phyloP scores from a whole-genome alignment of 2,888 invertebrate genomes.

The Brenthis ino region DNA sequence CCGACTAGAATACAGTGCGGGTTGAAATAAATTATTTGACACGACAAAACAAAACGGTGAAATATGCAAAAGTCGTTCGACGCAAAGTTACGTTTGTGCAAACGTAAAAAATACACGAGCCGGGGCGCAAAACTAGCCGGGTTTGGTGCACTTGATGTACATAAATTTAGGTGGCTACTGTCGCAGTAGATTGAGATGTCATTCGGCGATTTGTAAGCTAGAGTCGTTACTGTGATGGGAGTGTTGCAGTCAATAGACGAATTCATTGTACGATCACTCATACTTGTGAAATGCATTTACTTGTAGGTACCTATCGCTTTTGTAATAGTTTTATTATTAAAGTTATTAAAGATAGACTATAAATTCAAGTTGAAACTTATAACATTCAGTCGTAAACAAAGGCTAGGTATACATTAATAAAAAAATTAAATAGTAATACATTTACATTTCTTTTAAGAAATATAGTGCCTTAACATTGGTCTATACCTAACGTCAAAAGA shows the following conservation, averaged over 20 bases:
- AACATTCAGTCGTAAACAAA: no score
- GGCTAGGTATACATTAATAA: no score
- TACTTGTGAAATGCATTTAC: not conserved
- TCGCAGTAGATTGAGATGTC: conserved; percentile 58
- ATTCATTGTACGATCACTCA: not conserved
- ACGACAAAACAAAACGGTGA: conserved; percentile 44
- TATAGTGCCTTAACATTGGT: not conserved
- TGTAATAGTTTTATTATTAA: not conserved
- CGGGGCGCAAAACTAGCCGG: conserved; percentile 42
- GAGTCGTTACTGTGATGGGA: conserved; percentile 26
- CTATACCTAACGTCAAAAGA: conserved; percentile 12
- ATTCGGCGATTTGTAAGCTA: conserved; percentile 49
- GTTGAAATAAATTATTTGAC: conserved; percentile 45
- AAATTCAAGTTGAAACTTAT: no score
- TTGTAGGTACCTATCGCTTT: not conserved
- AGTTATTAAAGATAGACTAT: no score
- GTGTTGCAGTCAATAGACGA: conserved; percentile 25
- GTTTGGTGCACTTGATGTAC: conserved; percentile 45
- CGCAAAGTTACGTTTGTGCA: conserved; percentile 45
- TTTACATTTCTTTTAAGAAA: not conserved
- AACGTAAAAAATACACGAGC: conserved; percentile 45
- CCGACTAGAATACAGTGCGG: conserved; percentile 38
- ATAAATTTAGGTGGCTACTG: conserved; percentile 46
- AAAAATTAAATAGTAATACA: no score
- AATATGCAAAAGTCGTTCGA: conserved; percentile 46